These are phyloP conservation scores for Sepioteuthis lessoniana DNA, from an alignment of 2,888 invertebrate genomes.

Conservation along the genomic window DNA sequence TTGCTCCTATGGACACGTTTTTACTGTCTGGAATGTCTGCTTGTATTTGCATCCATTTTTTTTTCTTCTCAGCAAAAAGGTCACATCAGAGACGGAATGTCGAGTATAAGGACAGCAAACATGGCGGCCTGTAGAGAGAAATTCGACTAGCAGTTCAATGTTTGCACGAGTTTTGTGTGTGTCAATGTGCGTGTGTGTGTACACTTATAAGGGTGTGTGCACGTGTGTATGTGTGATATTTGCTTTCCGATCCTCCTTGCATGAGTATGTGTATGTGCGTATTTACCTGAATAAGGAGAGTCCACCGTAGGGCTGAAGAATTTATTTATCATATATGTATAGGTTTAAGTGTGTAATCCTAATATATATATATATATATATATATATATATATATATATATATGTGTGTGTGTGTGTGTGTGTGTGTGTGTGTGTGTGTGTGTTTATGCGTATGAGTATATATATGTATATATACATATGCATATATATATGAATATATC, in stretches of 20 bases:
- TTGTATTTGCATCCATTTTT: not conserved
- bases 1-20: not conserved
- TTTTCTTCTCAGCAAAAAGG: not conserved
- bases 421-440: too few relatives aligned
- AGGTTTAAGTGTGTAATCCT: too few relatives aligned
- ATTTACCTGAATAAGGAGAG: not conserved
- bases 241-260: not conserved
- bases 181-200: not conserved
- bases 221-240: not conserved
- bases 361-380: too few relatives aligned
- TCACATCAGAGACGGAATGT: not conserved
- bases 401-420: too few relatives aligned
- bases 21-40: not conserved
- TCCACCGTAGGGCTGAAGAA: too few relatives aligned
- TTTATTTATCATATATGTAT: too few relatives aligned
- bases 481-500: too few relatives aligned
- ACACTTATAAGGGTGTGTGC: not conserved
- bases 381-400: too few relatives aligned
- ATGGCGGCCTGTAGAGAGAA: constrained; percentile 18
- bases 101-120: not conserved
- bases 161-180: not conserved
- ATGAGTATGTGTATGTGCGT: not conserved
- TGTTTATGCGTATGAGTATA: too few relatives aligned
- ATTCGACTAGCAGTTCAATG: not conserved
- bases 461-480: too few relatives aligned